Percentiles rank a stretch among this genome's conserved stretches.
Conservation (phyloP, 2,888 invertebrate genomes). For the Leptinotarsa haldemani region DNA sequence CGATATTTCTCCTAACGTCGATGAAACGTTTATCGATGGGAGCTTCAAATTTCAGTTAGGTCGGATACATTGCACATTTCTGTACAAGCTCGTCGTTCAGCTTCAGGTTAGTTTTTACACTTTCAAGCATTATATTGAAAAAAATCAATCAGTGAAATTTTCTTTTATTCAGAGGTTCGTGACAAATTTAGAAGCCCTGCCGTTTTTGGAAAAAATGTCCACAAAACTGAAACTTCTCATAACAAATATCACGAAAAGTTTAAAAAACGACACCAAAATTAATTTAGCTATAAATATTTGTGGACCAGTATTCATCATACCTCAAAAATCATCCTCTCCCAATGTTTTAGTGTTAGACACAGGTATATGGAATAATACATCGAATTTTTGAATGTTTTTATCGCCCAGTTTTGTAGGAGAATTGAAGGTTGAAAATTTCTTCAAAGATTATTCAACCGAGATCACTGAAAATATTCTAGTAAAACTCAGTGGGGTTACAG, state of each 20-base stretch:
- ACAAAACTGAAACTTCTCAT: constrained; percentile 48
- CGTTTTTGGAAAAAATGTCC: constrained; percentile 54
- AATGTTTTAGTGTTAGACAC: constrained; percentile 81
- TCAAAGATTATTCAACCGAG: constrained; percentile 67
- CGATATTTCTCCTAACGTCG: constrained; percentile 67
- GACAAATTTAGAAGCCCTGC: constrained; percentile 60
- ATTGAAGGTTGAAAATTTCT: constrained; percentile 83
- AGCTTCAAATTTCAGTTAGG: constrained; percentile 78
- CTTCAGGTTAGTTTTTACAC: constrained; percentile 68
- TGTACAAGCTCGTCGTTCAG: constrained; percentile 74
- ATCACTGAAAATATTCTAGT: constrained; percentile 79
- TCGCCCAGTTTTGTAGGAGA: constrained; percentile 68
- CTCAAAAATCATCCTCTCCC: constrained; percentile 83
- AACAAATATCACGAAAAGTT: constrained; percentile 58
- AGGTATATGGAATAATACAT: constrained; percentile 65
- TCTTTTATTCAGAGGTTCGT: constrained; percentile 59
- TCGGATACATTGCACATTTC: constrained; percentile 76
- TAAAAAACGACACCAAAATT: constrained; percentile 61
- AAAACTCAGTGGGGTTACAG: constrained; percentile 75
- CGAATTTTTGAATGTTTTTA: constrained; percentile 10
- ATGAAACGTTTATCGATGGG: constrained; percentile 74
- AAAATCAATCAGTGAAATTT: neutral
- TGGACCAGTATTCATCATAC: constrained; percentile 80
- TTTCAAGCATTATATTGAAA: neutral
- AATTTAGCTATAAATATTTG: constrained; percentile 66